Evolutionary conservation across 2,888 invertebrate species (phyloP), one percentile per base, ranked within the genome.

Genomic region (Coecobrya sp.): DNA sequence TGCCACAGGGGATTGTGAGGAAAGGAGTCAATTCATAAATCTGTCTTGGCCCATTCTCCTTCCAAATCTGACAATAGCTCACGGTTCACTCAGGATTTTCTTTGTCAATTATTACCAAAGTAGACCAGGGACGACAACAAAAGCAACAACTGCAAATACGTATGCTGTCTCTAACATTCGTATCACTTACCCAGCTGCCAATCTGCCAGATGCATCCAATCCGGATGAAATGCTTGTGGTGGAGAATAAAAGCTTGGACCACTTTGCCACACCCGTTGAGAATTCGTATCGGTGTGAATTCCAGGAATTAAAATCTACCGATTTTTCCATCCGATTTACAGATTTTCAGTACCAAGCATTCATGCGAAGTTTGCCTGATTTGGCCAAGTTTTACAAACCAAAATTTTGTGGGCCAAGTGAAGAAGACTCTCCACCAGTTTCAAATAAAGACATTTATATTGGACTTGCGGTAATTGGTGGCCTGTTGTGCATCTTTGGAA

Each of bases 1-100:
- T 4, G 81, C 82, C 22, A 84, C 42, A 7, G 92, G 92, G 45
- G 70, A 86, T 70, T 92, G 92, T 81, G 86, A 45, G n/a, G 79
- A 79, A 30, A 27, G 82, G 22, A 70, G 25, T 70, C 89, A 89
- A 36, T 89, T 89, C 55, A 89, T 89, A 19, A 45, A 82, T 36
- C 27, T 89, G 27, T 55, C 19, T 42, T 89, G 89, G 89, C 89
- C 89, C 4, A 65, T 89, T 19, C 27, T 25, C 22, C 55, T 70
- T 22, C 13, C 70, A 36, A 89, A 89, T 22, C 0, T n/a, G 11
- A 55, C 89, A 36, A 36, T 70, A 16, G 55, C 49, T 42, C 22
- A 81, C n/a, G 88, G 88, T 25, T 65, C 88, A 22, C 30, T 89
- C 2, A 27, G 55, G 45, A 68, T 89, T 59, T 68, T 49, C 82